These are phyloP conservation scores for Thalpophila matura DNA, from an alignment of 2,888 invertebrate species.

Conservation along the genomic window DNA sequence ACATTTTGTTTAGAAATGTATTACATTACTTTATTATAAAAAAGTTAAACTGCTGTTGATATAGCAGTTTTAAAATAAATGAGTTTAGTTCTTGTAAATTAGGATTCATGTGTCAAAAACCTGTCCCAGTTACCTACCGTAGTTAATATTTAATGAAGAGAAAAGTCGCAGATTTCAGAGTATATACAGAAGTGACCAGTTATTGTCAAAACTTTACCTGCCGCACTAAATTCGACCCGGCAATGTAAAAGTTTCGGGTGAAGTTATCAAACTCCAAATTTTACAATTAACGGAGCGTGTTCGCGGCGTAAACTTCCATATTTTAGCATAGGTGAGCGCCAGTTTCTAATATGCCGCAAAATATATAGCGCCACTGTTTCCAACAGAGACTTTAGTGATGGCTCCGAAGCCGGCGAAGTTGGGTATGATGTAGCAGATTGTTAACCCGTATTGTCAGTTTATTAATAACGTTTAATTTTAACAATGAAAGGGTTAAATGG, in stretches of 20 bases:
- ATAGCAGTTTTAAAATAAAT: constrained; percentile 22
- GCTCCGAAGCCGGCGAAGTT: constrained; percentile 64
- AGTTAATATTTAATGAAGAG: constrained; percentile 52
- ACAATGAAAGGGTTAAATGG: constrained; percentile 20
- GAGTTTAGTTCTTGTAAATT: constrained; percentile 31
- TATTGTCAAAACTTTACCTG: constrained; percentile 73
- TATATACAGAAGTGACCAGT: constrained; percentile 67
- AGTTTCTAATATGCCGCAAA: constrained; percentile 80
- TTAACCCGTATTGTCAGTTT: constrained; percentile 41
- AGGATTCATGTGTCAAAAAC: constrained; percentile 34
- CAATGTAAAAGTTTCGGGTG: constrained; percentile 64
- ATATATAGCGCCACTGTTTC: constrained; percentile 78
- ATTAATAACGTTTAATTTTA: constrained; percentile 34
- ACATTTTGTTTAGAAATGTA: constrained; percentile 12
- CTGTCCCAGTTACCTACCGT: constrained; percentile 10
- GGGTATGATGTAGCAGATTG: constrained; percentile 47
- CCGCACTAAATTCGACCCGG: constrained; percentile 64
- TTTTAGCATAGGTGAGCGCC: constrained; percentile 80
- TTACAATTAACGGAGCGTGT: constrained; percentile 82
- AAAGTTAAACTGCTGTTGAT: constrained; percentile 3
- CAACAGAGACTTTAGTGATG: constrained; percentile 72
- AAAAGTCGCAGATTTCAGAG: constrained; percentile 51
- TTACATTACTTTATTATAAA: neutral
- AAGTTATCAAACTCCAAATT: constrained; percentile 83
- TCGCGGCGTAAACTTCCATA: constrained; percentile 76